Evolutionary conservation across 2,888 invertebrate species (phyloP), one percentile per base, ranked within the genome.

Genomic region (Dryobotodes eremita): DNA sequence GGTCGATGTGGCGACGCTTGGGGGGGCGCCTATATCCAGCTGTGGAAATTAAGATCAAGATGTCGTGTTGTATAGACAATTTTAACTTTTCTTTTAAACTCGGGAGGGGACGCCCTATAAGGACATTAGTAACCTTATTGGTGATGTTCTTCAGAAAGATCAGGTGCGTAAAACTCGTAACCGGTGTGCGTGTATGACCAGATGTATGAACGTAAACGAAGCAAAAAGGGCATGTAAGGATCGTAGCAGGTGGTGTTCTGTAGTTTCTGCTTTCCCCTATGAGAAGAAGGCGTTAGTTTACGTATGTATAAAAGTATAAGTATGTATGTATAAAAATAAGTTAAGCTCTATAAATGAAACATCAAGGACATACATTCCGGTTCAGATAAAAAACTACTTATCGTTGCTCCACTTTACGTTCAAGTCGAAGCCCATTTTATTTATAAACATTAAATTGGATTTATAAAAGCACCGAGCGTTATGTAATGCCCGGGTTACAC

Each of bases 391-490:
- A 50, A 73, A 4, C 46, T 50, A 36, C 15, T 23, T 23, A n/a
- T 10, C 17, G 36, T 71, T 78, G 48, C 42, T 79, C 84, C 36
- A 71, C 55, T 57, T 82, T 48, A 53, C 17, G 17, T 65, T 36
- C 55, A 57, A 82, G 15, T 20, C 20, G 2, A 31, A 61, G 31
- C 61, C 36, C 23, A 62, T 73, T 73, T 64, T 80, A 66, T 82
- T 50, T 66, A 57, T 61, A 66, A 71, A 64, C 68, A 72, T 26
- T 20, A 61, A 74, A 81, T 71, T 66, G 62, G 17, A 17, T 66
- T 7, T 61, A 59, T 68, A 69, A 69, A 84, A n/a, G 31, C 55
- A 20, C 20, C 31, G 26, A 61, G 82, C 68, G 75, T 64, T 62
- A 66, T 64, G 57, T 26, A n/a, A 55, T 23, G 70, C 59, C 84